Percentiles rank a stretch among this genome's conserved stretches.
Evolutionary conservation across 2,113 vertebrate species (phyloP).

Genomic region (Sprattus sprattus): DNA sequence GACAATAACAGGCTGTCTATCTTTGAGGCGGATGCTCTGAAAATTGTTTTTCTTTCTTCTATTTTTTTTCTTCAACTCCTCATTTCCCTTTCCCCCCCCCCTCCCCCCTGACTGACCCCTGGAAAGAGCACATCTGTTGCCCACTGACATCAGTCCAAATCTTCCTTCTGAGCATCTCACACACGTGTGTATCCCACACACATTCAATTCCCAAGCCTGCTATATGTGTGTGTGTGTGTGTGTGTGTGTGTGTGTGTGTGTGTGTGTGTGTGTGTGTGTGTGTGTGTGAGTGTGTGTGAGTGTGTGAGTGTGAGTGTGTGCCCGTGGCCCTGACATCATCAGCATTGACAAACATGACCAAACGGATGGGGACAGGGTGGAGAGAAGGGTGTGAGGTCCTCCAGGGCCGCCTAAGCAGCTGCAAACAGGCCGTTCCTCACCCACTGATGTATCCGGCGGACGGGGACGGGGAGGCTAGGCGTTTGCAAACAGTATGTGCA

Average conservation of each 20-base stretch:
- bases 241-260: too few species aligned
- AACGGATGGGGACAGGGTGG: not conserved
- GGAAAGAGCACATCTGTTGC: conserved; percentile 3
- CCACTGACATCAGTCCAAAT: not conserved
- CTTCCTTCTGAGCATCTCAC: not conserved
- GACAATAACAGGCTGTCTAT: not conserved
- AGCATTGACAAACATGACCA: not conserved
- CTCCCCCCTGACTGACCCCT: not conserved
- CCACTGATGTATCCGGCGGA: not conserved
- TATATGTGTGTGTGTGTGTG: too few species aligned
- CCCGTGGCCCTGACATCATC: not conserved
- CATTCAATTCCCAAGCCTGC: not conserved
- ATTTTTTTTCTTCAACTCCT: not conserved
- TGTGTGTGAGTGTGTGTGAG: too few species aligned
- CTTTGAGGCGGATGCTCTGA: not conserved
- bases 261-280: too few species aligned
- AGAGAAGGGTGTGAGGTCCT: not conserved
- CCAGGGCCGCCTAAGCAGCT: not conserved
- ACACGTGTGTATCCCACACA: not conserved
- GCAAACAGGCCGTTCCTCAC: conserved; percentile 1
- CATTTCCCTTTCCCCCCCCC: not conserved
- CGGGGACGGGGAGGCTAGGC: not conserved
- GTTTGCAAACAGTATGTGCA: conserved; percentile 9
- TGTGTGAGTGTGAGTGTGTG: too few species aligned
- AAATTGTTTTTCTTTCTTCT: not conserved